Conservation (phyloP, 1,140 invertebrate species). For the Apocrypta bakeri region DNA sequence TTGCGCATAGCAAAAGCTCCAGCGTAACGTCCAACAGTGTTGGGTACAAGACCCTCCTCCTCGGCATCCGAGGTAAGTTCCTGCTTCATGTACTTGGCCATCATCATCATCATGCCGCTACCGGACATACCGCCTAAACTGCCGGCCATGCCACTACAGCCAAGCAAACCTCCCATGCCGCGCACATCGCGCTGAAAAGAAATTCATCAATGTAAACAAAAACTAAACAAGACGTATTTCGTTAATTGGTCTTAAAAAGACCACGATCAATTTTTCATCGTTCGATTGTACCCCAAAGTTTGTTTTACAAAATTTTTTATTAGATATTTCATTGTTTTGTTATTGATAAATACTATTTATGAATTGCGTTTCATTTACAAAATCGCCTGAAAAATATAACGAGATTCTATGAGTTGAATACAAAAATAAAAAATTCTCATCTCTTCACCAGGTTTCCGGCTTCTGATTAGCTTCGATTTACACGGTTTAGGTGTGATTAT, state of each 20-base stretch:
- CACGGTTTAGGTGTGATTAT: too few relatives aligned
- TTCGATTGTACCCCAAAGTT: too few relatives aligned
- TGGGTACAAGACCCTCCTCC: slow-evolving; percentile 71
- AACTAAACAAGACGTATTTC: not conserved
- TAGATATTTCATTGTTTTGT: too few relatives aligned
- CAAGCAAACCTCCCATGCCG: slow-evolving; percentile 63
- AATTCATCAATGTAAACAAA: not conserved
- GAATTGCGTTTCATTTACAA: too few relatives aligned
- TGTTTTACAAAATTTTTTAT: too few relatives aligned
- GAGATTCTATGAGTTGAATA: too few relatives aligned
- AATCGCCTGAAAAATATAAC: too few relatives aligned
- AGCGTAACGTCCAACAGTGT: slow-evolving; percentile 65
- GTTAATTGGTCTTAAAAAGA: too few relatives aligned
- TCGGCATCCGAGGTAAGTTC: slow-evolving; percentile 72
- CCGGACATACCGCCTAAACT: slow-evolving; percentile 49
- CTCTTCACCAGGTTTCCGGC: too few relatives aligned
- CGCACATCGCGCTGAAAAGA: slow-evolving; percentile 67
- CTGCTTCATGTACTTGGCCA: slow-evolving; percentile 74
- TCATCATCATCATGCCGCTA: slow-evolving; percentile 69
- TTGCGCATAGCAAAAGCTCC: slow-evolving; percentile 81
- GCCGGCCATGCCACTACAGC: slow-evolving; percentile 62
- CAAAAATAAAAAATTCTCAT: too few relatives aligned
- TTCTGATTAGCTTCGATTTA: slow-evolving; percentile 24
- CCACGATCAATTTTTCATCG: too few relatives aligned
- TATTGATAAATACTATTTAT: too few relatives aligned